Conservation (phyloP, 2,797 vertebrate species). For the Acipenser oxyrinchus region DNA sequence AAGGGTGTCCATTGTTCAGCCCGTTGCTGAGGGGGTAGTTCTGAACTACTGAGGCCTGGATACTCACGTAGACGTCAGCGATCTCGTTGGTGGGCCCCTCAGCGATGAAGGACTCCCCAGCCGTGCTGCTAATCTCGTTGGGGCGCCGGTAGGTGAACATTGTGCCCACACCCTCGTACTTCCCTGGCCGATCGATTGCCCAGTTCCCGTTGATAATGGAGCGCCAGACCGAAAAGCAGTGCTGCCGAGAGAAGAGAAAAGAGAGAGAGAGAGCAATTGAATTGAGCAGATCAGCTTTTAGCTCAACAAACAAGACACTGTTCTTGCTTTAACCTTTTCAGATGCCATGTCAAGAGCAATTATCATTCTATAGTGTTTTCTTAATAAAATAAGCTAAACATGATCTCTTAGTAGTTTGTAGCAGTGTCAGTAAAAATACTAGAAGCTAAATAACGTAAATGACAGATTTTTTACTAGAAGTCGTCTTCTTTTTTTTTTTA, state of each 20-base stretch:
- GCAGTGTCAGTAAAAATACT: no score
- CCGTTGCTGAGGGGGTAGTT: no score
- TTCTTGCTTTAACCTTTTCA: no score
- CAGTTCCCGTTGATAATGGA: slow-evolving; percentile 98
- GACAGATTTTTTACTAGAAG: no score
- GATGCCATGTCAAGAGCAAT: no score
- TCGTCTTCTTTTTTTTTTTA: no score
- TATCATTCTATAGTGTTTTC: no score
- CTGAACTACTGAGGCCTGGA: slow-evolving; percentile 7
- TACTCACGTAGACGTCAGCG: slow-evolving; percentile 89
- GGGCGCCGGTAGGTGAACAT: slow-evolving; percentile 90
- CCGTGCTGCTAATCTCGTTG: slow-evolving; percentile 89
- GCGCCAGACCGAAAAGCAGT: slow-evolving; percentile 73
- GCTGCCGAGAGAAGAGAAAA: slow-evolving; percentile 49
- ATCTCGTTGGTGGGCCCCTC: slow-evolving; percentile 91
- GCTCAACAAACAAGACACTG: no score
- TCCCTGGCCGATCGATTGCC: slow-evolving; percentile 89
- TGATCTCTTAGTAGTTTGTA: no score
- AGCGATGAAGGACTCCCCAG: slow-evolving; percentile 84
- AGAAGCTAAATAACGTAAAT: no score
- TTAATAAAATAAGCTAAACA: no score
- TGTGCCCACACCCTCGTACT: slow-evolving; percentile 85
- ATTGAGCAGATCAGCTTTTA: not conserved
- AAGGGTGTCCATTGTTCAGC: no score
- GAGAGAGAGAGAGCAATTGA: slow-evolving; percentile 9